Base-by-base conservation (phyloP, 2,888 invertebrate species). In the Poecilobothrus nobilitatus region DNA sequence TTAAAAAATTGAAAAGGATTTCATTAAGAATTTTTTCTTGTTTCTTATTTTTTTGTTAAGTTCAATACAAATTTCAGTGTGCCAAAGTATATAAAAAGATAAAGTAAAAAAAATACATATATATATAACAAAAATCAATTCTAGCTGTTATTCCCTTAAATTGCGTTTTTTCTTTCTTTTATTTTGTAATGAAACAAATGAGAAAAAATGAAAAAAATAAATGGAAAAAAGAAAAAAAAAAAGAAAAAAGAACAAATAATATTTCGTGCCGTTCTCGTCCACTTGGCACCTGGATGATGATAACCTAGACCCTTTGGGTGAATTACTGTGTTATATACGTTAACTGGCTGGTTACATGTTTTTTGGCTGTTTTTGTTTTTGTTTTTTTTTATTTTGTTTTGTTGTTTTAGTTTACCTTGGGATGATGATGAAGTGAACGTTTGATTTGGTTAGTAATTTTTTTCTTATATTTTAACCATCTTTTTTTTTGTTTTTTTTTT, bases 261-360 rank as follows among this genome's bases (percentile, higher is more conserved):
- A 53, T 53, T 53, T 53, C 53, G 53, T 53, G 53, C 27, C 65
- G 53, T 65, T 65, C 66, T 53, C 62, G 63, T 68, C 53, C 68
- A 61, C 33, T 67, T 61, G 34, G 61, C 27, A 27, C 61, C 61
- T 63, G 63, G 15, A 63, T 63, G 27, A 27, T 63, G 63, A 63
- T 63, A 63, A 63, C 63, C 63, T 63, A 63, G 63, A 63, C 63
- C 63, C 63, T 63, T 63, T 63, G 63, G 63, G 63, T 53, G 53
- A 53, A 53, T 53, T 53, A 53, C 53, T 53, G 53, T 53, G 6
- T 53, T 53, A n/a, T 53, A 37, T 8, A 37, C 12, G 15, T 18
- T 18, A 18, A 53, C 53, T 53, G 18, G 18, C 15, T n/a, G 53
- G 53, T 37, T 7, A 12, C 37, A 37, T 12, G 12, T 53, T 53